Base-by-base conservation (phyloP, 2,888 invertebrate genomes). In the Galeopsomyia nigrocyanea region DNA sequence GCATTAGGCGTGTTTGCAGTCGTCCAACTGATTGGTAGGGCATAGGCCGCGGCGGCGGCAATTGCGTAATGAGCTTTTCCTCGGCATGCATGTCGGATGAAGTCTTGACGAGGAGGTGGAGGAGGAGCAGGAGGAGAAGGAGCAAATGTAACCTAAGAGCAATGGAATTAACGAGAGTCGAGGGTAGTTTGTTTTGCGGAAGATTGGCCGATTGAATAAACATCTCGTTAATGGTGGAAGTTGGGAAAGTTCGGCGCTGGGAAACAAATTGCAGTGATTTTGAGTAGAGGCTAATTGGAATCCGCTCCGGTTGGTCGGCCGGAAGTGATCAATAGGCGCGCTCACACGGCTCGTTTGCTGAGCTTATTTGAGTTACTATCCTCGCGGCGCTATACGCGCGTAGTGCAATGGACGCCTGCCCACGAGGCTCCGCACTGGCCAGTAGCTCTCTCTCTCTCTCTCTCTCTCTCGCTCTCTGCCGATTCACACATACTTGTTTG, bases 241-340 rank as follows among this genome's bases (percentile, higher is more conserved):
- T 5, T 31, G 3, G 3, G 31, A 31, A 31, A 31, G 31, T 31
- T n/a, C n/a, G n/a, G n/a, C n/a, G n/a, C n/a, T 7, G 31, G 31
- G 17, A 68, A 62, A 49, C 46, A 26, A 56, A 49, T 49, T 51
- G 7, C 58, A 57, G 46, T 46, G 53, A 58, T 68, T 69, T 46
- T n/a, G 64, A 60, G 16, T 51, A 14, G 53, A 53, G 16, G 53
- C 64, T 73, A 69, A 73, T 73, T 68, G 73, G 60, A 69, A 73
- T 69, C 58, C 39, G 60, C 64, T 62, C 57, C n/a, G 58, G 21
- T 53, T 31, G 60, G 51, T n/a, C 64, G 17, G 46, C 68, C 64
- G 64, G 64, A 73, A 64, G 63, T 69, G 64, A 73, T 73, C 64
- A 63, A 69, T 73, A 73, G 68, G 57, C 50, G 60, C 64, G 68